Base-by-base conservation (phyloP, 2,888 invertebrate species). In the Augiades crinisus region DNA sequence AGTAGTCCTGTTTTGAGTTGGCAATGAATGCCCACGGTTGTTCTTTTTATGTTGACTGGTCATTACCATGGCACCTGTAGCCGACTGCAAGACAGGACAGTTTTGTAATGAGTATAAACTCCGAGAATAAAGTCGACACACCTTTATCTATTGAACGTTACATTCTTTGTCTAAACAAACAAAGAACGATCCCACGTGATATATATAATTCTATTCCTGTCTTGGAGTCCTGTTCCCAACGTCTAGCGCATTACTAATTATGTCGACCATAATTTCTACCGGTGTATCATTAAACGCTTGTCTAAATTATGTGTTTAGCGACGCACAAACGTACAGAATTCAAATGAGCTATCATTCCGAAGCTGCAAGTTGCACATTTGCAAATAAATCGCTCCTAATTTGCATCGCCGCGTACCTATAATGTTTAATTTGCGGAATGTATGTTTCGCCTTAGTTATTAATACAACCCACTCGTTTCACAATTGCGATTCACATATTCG, bases 251-350 rank as follows among this genome's bases (percentile, higher is more conserved):
- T 49, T 30, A 40, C 40, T 49, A 49, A 49, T 49, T 49, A 40
- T 49, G 47, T 49, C 40, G 40, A 21, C 47, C 47, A 40, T 49
- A 49, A 49, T 41, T 49, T 49, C 33, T 22, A 33, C 38, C 22
- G 47, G 40, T 34, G 47, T 49, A 49, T 41, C 47, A 40, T 49
- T 49, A 49, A 40, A 41, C 10, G 47, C 22, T 31, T 33, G 33
- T 40, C 40, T 40, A 41, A 49, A 49, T 41, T 49, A 49, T 49
- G 47, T 49, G 47, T 41, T 49, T 49, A 49, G 47, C 33, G 30
- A 33, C 21, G 21, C 33, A 49, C 30, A 16, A 33, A 41, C 47
- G 40, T 8, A 33, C 33, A 33, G 47, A 49, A 49, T 49, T 41
- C 33, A 41, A 49, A 49, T 49, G 40, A 22, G 44, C 31, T n/a